phyloP scores from a whole-genome alignment of 2,797 vertebrate species.

The Pempheris klunzingeri region DNA sequence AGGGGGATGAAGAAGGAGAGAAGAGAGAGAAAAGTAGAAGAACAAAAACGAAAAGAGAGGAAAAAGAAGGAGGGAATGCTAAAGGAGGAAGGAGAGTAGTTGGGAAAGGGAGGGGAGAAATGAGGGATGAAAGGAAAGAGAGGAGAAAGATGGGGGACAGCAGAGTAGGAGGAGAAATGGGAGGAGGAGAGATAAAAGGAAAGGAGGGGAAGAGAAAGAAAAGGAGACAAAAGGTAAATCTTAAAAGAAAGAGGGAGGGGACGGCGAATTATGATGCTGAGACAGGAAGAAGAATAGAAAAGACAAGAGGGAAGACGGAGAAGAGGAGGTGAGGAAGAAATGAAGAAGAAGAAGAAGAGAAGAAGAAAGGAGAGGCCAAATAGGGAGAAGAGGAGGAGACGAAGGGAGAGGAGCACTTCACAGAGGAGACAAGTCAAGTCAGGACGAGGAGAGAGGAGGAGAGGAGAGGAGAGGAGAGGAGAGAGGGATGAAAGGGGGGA shows the following conservation, averaged over 20 bases:
- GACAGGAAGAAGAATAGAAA: neutral
- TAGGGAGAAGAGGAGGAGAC: slow-evolving; percentile 6
- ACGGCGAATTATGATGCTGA: too few relatives aligned
- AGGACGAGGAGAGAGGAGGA: neutral
- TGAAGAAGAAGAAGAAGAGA: too few relatives aligned
- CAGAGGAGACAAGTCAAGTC: neutral
- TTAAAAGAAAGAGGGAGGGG: too few relatives aligned
- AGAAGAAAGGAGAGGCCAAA: neutral
- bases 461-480: neutral
- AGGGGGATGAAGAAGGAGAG: neutral
- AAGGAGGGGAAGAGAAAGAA: neutral
- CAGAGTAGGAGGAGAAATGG: too few relatives aligned
- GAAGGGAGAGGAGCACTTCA: neutral
- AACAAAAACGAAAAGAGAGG: neutral
- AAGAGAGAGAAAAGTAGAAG: neutral
- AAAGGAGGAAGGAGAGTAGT: slow-evolving; percentile 7
- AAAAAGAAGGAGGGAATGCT: neutral
- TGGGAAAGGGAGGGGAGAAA: neutral
- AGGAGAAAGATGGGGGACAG: too few relatives aligned
- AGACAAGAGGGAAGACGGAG: neutral
- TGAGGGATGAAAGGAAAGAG: too few relatives aligned
- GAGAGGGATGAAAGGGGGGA: slow-evolving; percentile 48
- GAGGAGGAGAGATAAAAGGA: neutral
- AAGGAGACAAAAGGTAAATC: neutral
- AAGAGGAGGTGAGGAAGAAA: neutral